phyloP scores from a whole-genome alignment of 2,888 invertebrate species.

The Salticus scenicus region DNA sequence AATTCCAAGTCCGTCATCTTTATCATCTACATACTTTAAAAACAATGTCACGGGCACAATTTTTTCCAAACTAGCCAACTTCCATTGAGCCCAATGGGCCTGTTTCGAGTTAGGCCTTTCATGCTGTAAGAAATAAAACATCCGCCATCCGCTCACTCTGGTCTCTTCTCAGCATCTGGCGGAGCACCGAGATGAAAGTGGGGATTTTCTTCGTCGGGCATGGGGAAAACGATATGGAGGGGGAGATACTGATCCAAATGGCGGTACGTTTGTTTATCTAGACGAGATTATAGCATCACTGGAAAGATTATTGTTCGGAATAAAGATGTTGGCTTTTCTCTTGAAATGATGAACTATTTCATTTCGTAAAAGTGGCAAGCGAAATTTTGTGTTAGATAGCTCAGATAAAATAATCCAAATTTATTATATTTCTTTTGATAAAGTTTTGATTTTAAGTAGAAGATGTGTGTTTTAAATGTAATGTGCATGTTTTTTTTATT shows the following conservation, averaged over 20 bases:
- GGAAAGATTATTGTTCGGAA: not conserved
- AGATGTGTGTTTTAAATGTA: too few relatives aligned
- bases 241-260: not conserved
- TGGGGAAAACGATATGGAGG: not conserved
- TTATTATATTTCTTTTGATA: too few relatives aligned
- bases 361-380: too few relatives aligned
- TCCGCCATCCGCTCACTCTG: slow-evolving; percentile 22
- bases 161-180: slow-evolving; percentile 24
- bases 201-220: slow-evolving; percentile 26
- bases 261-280: not conserved
- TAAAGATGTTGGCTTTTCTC: not conserved
- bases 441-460: too few relatives aligned
- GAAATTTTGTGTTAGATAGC: too few relatives aligned
- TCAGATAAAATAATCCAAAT: too few relatives aligned
- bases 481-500: too few relatives aligned
- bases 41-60: not conserved
- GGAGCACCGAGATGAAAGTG: slow-evolving; percentile 23
- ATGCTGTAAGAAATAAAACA: not conserved
- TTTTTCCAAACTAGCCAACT: not conserved
- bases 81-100: slow-evolving; percentile 15
- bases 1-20: slow-evolving; percentile 35
- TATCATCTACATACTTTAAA: not conserved
- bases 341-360: too few relatives aligned
- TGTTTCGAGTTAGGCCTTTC: not conserved
- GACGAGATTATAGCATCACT: not conserved